Base-by-base conservation (phyloP, 2,797 vertebrate genomes). In the Lutjanus argentimaculatus region DNA sequence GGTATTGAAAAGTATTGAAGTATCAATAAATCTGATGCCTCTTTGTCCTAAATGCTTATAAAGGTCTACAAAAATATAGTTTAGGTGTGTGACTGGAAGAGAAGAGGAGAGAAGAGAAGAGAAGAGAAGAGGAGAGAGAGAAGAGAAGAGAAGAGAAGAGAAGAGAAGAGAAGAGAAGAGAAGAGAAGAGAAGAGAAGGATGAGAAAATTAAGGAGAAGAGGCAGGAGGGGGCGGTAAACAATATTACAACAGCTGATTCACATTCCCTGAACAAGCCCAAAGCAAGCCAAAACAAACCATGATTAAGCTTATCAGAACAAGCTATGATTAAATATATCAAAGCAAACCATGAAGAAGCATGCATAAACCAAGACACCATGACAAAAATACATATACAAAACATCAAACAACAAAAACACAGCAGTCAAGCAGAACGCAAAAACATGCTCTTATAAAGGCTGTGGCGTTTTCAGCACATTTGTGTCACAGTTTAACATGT, bases 261-360 rank as follows among this genome's bases (percentile, higher is more conserved):
- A 79, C 79, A 87, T 79, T 83, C 71, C 61, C 42, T 75, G 45
- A 83, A 80, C 75, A 69, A 82, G 80, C 75, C 81, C 79, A 82
- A 77, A 90, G 89, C 85, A 69, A 86, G 77, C 61, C 71, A 69
- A 81, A 83, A 73, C 75, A 88, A 88, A 84, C 80, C 77, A 46
- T 78, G 76, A 89, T 88, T 73, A 86, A 76, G 80, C 84, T 84
- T 64, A 88, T 87, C 80, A 68, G 73, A 87, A 80, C 84, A 86
- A 79, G 83, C 75, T 46, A 56, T 77, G 82, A 90, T 84, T 88
- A 87, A 82, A 87, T 80, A 83, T 74, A 89, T 85, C 89, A 89
- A 88, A 86, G 85, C 80, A 53, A 89, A 78, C 79, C 80, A 74
- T 84, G 83, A 80, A 77, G 48, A 67, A 51, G 67, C 86, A 86